A percentile compares a stretch with the other conserved stretches of the same genome.
Evolutionary conservation across 1,140 invertebrate species (phyloP).

Genomic region (Tyrophagus putrescentiae): DNA sequence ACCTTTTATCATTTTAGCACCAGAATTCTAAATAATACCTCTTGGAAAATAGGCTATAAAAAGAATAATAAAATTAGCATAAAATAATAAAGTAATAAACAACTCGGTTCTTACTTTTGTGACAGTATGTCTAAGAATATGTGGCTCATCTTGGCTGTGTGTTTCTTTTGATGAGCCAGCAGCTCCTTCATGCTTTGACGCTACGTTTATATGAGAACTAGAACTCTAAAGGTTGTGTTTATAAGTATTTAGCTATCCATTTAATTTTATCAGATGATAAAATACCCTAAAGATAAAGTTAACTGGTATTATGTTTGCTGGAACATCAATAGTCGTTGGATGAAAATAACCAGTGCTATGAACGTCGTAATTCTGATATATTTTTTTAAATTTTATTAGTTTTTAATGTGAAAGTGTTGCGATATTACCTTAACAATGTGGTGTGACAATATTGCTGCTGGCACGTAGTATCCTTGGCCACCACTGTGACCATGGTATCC

Average conservation of each 20-base stretch:
- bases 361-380: no score
- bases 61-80: no score
- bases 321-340: slow-evolving; percentile 15
- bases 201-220: slow-evolving; percentile 8
- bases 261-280: slow-evolving; percentile 1
- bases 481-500: no score
- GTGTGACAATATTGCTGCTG: no score
- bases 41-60: slow-evolving; percentile 18
- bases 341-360: slow-evolving; percentile 2
- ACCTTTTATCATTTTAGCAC: not conserved
- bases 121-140: slow-evolving; percentile 9
- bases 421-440: no score
- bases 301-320: slow-evolving; percentile 7
- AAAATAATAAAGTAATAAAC: no score
- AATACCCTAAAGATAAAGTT: slow-evolving; percentile 13
- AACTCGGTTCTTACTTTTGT: no score
- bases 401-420: no score
- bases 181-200: not conserved
- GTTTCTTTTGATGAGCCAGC: not conserved
- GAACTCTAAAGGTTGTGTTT: no score
- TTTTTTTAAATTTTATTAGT: no score
- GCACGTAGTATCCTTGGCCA: no score
- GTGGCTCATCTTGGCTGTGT: slow-evolving; percentile 14
- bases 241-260: no score
- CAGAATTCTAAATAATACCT: slow-evolving; percentile 7